phyloP scores from a whole-genome alignment of 1,140 invertebrate species.

The Thrips palmi region DNA sequence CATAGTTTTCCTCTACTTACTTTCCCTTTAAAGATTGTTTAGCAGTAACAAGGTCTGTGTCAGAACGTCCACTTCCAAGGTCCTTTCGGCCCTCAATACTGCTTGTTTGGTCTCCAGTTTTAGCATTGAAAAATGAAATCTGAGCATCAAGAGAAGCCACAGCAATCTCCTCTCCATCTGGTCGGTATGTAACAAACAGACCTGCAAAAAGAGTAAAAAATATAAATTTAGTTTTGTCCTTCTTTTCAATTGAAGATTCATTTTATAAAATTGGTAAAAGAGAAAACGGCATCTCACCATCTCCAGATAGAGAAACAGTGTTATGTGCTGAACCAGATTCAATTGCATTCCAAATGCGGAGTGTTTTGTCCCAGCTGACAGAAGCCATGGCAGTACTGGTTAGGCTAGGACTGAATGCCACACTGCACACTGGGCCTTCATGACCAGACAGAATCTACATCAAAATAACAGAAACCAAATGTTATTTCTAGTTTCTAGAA shows the following conservation, averaged over 20 bases:
- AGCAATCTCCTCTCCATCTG: slow-evolving; percentile 78
- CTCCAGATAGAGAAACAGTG: slow-evolving; percentile 54
- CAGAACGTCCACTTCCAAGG: slow-evolving; percentile 60
- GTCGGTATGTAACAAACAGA: slow-evolving; percentile 63
- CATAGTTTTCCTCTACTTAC: slow-evolving; percentile 31
- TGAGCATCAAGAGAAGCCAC: slow-evolving; percentile 79
- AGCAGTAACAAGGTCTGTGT: slow-evolving; percentile 73
- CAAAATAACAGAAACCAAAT: slow-evolving; percentile 6
- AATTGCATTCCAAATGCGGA: slow-evolving; percentile 80
- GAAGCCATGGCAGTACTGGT: slow-evolving; percentile 61
- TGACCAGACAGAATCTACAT: slow-evolving; percentile 70
- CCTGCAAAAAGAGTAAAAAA: slow-evolving; percentile 21
- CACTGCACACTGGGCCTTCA: slow-evolving; percentile 68
- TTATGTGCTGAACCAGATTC: slow-evolving; percentile 69
- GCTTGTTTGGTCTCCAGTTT: slow-evolving; percentile 46
- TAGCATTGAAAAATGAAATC: slow-evolving; percentile 67
- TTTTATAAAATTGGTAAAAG: neutral
- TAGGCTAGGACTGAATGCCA: slow-evolving; percentile 60
- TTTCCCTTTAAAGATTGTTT: slow-evolving; percentile 68
- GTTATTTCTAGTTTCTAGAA: no score
- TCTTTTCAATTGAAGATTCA: neutral
- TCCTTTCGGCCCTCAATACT: slow-evolving; percentile 79
- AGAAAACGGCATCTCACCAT: slow-evolving; percentile 33
- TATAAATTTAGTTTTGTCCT: neutral
- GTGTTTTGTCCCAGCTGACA: slow-evolving; percentile 85